phyloP scores from a whole-genome alignment of 2,113 vertebrate species.

The Urocynchramus pylzowi region DNA sequence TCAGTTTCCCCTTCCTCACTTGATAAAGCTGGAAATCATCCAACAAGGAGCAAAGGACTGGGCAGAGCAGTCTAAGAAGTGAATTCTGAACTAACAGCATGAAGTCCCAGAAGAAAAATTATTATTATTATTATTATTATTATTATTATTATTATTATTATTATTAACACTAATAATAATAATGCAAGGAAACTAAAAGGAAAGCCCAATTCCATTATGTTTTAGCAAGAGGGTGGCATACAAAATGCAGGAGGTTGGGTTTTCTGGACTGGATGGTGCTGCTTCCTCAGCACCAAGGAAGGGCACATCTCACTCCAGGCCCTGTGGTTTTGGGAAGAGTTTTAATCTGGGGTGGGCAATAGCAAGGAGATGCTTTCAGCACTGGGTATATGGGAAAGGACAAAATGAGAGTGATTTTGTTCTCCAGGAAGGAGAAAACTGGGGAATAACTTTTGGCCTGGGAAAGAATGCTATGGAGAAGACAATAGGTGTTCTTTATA shows the following conservation, averaged over 20 bases:
- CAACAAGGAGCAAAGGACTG: accelerated
- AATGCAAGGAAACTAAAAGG: accelerated
- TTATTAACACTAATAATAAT: background rate
- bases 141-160: background rate
- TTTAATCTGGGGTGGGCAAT: background rate
- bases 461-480: background rate
- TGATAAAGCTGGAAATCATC: background rate
- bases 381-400: background rate
- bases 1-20: background rate
- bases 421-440: background rate
- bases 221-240: background rate
- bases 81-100: background rate
- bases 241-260: background rate
- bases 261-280: background rate
- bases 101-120: background rate
- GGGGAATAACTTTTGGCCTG: background rate
- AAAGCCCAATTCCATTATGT: background rate
- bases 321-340: background rate
- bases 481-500: background rate
- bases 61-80: background rate
- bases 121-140: background rate
- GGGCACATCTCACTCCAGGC: background rate
- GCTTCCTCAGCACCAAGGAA: background rate
- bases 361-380: background rate
- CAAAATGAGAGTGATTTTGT: background rate